phyloP scores from a whole-genome alignment of 2,797 vertebrate genomes.

The Sebastes minor region DNA sequence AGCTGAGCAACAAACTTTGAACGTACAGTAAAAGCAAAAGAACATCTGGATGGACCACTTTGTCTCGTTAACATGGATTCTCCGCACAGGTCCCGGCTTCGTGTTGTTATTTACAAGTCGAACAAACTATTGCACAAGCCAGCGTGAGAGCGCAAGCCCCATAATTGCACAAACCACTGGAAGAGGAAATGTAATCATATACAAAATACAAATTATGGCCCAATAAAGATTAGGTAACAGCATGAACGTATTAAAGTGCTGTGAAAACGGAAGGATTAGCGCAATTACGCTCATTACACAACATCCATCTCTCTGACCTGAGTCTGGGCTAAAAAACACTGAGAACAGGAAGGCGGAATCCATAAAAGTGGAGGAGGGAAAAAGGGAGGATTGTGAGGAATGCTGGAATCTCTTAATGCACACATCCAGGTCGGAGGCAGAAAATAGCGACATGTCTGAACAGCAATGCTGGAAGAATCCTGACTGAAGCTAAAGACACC shows the following conservation, averaged over 20 bases:
- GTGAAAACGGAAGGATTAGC: slow-evolving; percentile 78
- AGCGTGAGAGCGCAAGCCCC: slow-evolving; percentile 58
- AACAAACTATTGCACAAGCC: slow-evolving; percentile 51
- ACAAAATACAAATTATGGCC: slow-evolving; percentile 77
- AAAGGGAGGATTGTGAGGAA: slow-evolving; percentile 69
- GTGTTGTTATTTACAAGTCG: slow-evolving; percentile 72
- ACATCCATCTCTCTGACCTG: slow-evolving; percentile 72
- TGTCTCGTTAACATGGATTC: slow-evolving; percentile 54
- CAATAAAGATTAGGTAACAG: slow-evolving; percentile 80
- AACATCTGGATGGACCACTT: slow-evolving; percentile 73
- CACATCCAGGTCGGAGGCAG: slow-evolving; percentile 67
- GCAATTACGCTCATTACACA: slow-evolving; percentile 78
- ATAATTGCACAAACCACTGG: slow-evolving; percentile 69
- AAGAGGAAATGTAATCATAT: slow-evolving; percentile 76
- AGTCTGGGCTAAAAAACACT: slow-evolving; percentile 59
- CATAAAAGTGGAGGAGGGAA: slow-evolving; percentile 61
- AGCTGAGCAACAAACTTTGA: slow-evolving; percentile 37
- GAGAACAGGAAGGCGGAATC: slow-evolving; percentile 66
- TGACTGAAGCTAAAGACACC: slow-evolving; percentile 53
- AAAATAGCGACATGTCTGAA: slow-evolving; percentile 81
- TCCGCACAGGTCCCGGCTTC: slow-evolving; percentile 20
- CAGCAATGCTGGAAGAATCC: slow-evolving; percentile 69
- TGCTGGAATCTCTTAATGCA: slow-evolving; percentile 78
- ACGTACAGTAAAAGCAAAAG: background rate
- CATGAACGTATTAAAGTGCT: slow-evolving; percentile 77